A percentile compares a stretch with the other conserved stretches of the same genome.
These are phyloP conservation scores for Zophobas atratus DNA, from an alignment of 1,140 invertebrate species.

Conservation along the genomic window DNA sequence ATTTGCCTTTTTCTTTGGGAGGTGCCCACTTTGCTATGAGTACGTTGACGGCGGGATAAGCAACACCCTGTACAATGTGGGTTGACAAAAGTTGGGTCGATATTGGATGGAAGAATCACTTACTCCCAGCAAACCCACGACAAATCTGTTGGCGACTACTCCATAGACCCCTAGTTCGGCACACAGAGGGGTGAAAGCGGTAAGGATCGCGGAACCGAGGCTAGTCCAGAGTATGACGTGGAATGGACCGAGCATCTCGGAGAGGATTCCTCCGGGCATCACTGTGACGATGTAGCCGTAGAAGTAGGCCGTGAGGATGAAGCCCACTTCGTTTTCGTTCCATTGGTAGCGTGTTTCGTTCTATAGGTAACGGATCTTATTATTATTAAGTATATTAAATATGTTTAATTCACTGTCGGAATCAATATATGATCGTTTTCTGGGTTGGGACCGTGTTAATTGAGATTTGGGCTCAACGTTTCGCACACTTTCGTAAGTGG, in stretches of 20 bases:
- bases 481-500: no score
- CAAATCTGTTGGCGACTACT: background rate
- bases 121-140: background rate
- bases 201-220: slow-evolving; percentile 19
- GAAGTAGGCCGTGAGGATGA: slow-evolving; percentile 77
- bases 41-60: slow-evolving; percentile 76
- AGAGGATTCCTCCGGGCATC: slow-evolving; percentile 55
- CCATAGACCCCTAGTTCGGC: background rate
- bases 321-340: slow-evolving; percentile 74
- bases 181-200: slow-evolving; percentile 47
- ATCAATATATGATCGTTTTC: no score
- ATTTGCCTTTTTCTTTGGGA: slow-evolving; percentile 81
- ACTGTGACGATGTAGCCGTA: slow-evolving; percentile 70
- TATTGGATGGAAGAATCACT: background rate
- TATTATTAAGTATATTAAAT: no score
- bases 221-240: slow-evolving; percentile 21
- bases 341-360: slow-evolving; percentile 68
- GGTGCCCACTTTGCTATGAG: slow-evolving; percentile 82
- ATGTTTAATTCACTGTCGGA: no score
- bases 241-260: slow-evolving; percentile 63
- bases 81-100: no score
- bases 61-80: no score
- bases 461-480: no score
- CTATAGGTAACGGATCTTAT: no score
- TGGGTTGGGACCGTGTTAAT: no score